These are phyloP conservation scores for Chironomus tepperi DNA, from an alignment of 1,140 invertebrate species.

Conservation along the genomic window DNA sequence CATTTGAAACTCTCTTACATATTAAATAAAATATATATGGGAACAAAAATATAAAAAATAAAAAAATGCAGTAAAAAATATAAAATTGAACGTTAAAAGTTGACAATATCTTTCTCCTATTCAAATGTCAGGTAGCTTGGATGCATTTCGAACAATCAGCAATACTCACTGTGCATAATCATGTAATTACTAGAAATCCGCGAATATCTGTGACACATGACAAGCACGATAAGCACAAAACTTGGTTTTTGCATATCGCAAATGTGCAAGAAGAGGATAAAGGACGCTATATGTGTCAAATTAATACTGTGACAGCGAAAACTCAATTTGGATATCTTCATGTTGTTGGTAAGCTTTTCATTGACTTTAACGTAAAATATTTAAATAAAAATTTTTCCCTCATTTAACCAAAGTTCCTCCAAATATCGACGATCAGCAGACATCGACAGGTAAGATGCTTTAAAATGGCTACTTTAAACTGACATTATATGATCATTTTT, in stretches of 20 bases:
- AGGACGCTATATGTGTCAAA: conserved; percentile 92
- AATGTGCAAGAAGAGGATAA: conserved; percentile 84
- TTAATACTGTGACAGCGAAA: conserved; percentile 88
- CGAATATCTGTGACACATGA: conserved; percentile 83
- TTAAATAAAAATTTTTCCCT: background rate
- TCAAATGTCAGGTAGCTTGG: conserved; percentile 74
- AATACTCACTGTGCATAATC: conserved; percentile 83
- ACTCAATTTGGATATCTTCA: conserved; percentile 87
- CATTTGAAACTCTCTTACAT: conserved; percentile 14
- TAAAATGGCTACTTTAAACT: too few relatives aligned
- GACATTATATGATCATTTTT: too few relatives aligned
- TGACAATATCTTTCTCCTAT: background rate
- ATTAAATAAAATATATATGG: background rate
- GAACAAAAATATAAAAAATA: background rate
- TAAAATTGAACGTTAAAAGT: too few relatives aligned
- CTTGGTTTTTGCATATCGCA: conserved; percentile 85
- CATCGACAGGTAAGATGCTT: conserved; percentile 47
- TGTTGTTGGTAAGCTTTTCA: conserved; percentile 73
- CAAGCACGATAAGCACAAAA: conserved; percentile 58
- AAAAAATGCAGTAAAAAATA: too few relatives aligned
- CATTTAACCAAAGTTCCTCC: conserved; percentile 61
- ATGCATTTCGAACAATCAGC: conserved; percentile 92
- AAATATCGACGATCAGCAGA: conserved; percentile 74
- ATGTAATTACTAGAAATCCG: conserved; percentile 87
- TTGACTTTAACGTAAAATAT: conserved; percentile 25